Evolutionary conservation across 2,113 vertebrate species (phyloP).

Genomic region (Octodon degus): DNA sequence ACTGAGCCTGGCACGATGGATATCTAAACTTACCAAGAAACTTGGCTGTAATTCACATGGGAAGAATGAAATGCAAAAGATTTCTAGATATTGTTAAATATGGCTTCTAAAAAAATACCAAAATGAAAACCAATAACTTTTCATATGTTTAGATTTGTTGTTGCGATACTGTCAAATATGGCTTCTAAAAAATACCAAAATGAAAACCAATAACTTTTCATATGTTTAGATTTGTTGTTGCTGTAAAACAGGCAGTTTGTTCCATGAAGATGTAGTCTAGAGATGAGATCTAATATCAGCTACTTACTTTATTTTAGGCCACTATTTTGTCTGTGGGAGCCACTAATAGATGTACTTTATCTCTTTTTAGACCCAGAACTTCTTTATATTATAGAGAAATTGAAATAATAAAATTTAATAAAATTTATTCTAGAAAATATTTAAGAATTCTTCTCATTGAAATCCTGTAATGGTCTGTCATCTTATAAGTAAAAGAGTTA

Average conservation of each 20-base stretch:
- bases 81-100: background rate
- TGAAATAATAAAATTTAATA: slow-evolving; percentile 16
- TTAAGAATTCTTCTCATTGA: background rate
- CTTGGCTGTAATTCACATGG: background rate
- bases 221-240: background rate
- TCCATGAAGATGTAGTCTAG: background rate
- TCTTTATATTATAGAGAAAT: background rate
- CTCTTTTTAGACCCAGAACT: background rate
- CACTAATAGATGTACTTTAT: background rate
- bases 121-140: background rate
- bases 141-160: background rate
- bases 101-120: background rate
- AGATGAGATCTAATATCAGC: background rate
- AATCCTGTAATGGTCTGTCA: slow-evolving; percentile 2
- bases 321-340: background rate
- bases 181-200: background rate
- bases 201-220: background rate
- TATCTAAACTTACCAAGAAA: background rate
- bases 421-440: background rate
- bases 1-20: background rate
- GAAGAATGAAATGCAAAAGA: background rate
- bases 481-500: background rate
- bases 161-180: accelerated
- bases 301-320: background rate
- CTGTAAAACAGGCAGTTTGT: background rate